Conservation (phyloP, 2,888 invertebrate species). For the Trichacis sp. region DNA sequence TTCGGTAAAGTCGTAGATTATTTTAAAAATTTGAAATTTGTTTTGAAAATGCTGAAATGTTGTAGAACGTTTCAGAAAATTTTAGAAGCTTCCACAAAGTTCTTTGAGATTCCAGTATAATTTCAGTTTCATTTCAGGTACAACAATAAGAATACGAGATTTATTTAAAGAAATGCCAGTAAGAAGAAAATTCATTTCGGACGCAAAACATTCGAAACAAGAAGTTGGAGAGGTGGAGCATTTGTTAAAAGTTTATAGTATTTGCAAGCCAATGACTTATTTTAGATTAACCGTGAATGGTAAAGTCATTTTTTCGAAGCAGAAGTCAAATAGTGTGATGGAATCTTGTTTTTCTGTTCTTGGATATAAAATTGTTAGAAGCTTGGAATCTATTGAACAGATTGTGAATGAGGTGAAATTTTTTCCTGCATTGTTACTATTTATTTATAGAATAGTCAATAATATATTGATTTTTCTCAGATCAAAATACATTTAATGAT, state of each 20-base stretch:
- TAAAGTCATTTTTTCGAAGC: constrained; percentile 70
- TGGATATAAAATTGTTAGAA: constrained; percentile 52
- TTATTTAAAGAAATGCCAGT: constrained; percentile 74
- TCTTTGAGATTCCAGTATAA: background rate
- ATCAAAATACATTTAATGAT: constrained; percentile 53
- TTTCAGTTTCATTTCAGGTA: constrained; percentile 68
- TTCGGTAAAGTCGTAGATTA: no score
- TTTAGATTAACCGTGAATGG: constrained; percentile 70
- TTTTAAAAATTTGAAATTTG: no score
- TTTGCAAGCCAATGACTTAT: constrained; percentile 70
- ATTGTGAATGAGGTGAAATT: constrained; percentile 1
- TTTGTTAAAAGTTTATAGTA: constrained; percentile 70
- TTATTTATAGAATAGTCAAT: no score
- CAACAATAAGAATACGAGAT: constrained; percentile 70
- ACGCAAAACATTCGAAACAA: constrained; percentile 68
- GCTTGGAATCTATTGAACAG: constrained; percentile 53
- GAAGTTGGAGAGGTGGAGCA: constrained; percentile 72
- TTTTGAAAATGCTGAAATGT: no score
- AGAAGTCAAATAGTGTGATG: constrained; percentile 56
- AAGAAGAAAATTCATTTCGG: constrained; percentile 70
- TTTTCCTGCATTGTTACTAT: no score
- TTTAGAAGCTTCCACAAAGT: background rate
- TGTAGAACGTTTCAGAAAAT: no score
- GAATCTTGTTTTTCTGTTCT: constrained; percentile 63
- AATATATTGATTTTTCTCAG: no score